Base-by-base conservation (phyloP, 2,888 invertebrate species). In the Sabatieria punctata region DNA sequence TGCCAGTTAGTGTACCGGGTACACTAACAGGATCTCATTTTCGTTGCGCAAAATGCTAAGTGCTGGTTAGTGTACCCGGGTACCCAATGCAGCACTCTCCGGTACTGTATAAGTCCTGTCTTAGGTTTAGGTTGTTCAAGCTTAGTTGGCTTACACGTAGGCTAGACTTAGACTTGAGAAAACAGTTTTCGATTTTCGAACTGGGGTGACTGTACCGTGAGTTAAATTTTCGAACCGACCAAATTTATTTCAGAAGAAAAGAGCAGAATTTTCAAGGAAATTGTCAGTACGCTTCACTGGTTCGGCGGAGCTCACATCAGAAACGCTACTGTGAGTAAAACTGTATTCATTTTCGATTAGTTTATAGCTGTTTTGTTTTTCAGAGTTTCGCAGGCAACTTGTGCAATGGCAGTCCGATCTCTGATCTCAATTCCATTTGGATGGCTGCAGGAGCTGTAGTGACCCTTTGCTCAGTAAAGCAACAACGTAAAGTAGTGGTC, bases 231-330 rank as follows among this genome's bases (percentile, higher is more conserved):
- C n/a, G n/a, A n/a, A n/a, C n/a, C n/a, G n/a, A n/a, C n/a, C n/a
- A n/a, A 11, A 15, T 30, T 11, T 30, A 15, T 30, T 11, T 8
- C 8, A 30, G 30, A 8, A 30, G 15, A 30, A n/a, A n/a, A n/a
- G n/a, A 30, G 8, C 30, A 50, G 48, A 36, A 47, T 54, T 4
- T 67, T 70, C 71, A 57, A 54, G 8, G 76, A 80, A 26, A 75
- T 85, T 23, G 72, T 78, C 6, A 77, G 82, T 46, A 93, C 91
- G 82, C 70, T 93, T 24, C 78, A 85, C 63, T 86, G 82, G 79
- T 93, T 93, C 73, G 93, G 88, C 42, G 89, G 91, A 4, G 82
- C 79, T 60, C 93, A 93, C 72, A 84, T 93, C 43, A 74, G 93
- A 52, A 93, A 89, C 68, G 86, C 86, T 15, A 89, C 88, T 42